phyloP scores from a whole-genome alignment of 2,797 vertebrate species.

The Euthynnus affinis region DNA sequence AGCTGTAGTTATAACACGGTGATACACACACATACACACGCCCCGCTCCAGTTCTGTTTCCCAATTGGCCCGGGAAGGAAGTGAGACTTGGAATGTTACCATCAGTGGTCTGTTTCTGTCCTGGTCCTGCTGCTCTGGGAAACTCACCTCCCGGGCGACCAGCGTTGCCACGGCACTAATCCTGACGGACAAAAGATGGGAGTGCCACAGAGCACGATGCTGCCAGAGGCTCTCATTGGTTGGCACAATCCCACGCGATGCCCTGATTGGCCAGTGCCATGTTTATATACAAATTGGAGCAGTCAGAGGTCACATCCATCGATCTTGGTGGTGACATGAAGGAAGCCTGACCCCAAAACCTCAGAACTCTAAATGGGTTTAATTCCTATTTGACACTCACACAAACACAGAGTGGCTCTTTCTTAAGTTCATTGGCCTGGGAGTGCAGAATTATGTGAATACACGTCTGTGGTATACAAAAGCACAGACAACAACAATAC shows the following conservation, averaged over 20 bases:
- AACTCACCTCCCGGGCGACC: constrained; percentile 81
- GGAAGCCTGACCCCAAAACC: constrained; percentile 79
- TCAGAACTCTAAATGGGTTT: constrained; percentile 72
- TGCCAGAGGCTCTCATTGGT: constrained; percentile 73
- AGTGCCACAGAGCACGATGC: constrained; percentile 77
- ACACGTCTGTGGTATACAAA: constrained; percentile 77
- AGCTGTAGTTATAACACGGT: constrained; percentile 21
- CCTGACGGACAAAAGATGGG: constrained; percentile 83
- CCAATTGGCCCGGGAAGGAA: constrained; percentile 71
- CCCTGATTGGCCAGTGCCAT: constrained; percentile 75
- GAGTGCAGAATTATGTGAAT: constrained; percentile 78
- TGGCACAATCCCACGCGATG: constrained; percentile 73
- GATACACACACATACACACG: constrained; percentile 56
- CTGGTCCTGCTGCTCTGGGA: constrained; percentile 77
- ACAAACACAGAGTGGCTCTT: constrained; percentile 55
- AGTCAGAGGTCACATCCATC: constrained; percentile 84
- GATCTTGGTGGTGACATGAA: constrained; percentile 83
- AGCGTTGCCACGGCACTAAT: constrained; percentile 86
- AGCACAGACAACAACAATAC: constrained; percentile 77
- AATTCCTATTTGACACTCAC: constrained; percentile 76
- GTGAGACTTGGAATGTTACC: constrained; percentile 65
- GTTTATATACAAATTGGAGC: constrained; percentile 83
- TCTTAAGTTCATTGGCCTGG: constrained; percentile 69
- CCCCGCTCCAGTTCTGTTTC: constrained; percentile 54
- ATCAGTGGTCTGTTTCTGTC: constrained; percentile 69